A percentile compares a stretch with the other conserved stretches of the same genome.
Conservation (phyloP, 2,888 invertebrate species). For the Copidosoma aretas region DNA sequence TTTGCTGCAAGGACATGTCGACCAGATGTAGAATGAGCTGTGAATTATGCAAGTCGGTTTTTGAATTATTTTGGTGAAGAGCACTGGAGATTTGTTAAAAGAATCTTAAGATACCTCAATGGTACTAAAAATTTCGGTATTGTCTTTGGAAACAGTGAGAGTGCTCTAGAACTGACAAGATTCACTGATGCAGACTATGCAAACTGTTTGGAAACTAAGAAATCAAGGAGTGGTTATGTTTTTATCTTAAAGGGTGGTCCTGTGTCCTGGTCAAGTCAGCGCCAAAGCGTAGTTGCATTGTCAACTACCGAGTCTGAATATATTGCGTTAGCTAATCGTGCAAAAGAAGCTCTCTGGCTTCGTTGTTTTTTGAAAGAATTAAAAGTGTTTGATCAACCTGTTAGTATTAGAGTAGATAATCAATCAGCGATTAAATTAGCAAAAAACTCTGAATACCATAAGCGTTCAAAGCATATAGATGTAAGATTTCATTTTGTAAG, state of each 20-base stretch:
- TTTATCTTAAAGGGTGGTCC: conserved; percentile 38
- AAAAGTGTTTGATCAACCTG: too few species aligned
- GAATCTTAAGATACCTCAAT: too few species aligned
- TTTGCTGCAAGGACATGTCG: too few species aligned
- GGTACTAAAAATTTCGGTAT: too few species aligned
- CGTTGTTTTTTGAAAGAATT: too few species aligned
- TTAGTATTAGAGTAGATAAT: conserved; percentile 39
- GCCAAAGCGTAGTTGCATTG: conserved; percentile 35
- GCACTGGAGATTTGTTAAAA: too few species aligned
- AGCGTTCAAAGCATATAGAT: conserved; percentile 36
- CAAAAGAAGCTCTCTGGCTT: conserved; percentile 39
- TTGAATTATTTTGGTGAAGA: too few species aligned
- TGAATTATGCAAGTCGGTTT: too few species aligned
- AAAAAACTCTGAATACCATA: conserved; percentile 36
- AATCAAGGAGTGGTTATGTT: conserved; percentile 41
- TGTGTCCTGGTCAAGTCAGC: conserved; percentile 40
- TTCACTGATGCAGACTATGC: conserved; percentile 40
- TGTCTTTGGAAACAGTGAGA: too few species aligned
- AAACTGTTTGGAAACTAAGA: conserved; percentile 27
- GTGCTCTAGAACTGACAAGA: too few species aligned
- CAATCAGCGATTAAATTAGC: conserved; percentile 39
- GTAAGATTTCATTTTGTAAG: conserved; percentile 29
- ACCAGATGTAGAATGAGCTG: too few species aligned
- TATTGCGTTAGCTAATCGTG: conserved; percentile 37
- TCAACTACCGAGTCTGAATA: conserved; percentile 45